Evolutionary conservation across 2,113 vertebrate species (phyloP).

Genomic region (Gymnobelideus leadbeateri): DNA sequence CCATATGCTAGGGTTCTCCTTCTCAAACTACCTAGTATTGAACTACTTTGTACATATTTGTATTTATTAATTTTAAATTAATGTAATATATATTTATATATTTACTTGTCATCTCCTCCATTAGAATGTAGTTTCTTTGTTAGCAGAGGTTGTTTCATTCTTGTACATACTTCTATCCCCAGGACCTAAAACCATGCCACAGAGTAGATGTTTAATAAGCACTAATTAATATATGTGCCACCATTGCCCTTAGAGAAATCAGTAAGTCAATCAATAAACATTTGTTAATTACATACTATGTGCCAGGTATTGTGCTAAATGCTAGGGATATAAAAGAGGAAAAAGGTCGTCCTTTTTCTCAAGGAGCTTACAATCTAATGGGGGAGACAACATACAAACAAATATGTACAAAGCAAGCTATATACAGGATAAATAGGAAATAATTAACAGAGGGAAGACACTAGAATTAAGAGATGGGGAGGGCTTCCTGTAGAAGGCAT

Average conservation of each 20-base stretch:
- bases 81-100: not conserved
- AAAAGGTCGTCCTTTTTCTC: not conserved
- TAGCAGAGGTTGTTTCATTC: not conserved
- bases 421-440: not conserved
- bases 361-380: not conserved
- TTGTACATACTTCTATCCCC: not conserved
- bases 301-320: not conserved
- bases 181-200: not conserved
- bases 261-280: not conserved
- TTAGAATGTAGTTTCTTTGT: not conserved
- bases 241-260: not conserved
- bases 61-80: not conserved
- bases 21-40: not conserved
- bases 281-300: not conserved
- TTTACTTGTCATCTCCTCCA: not conserved
- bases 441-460: not conserved
- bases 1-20: not conserved
- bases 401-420: not conserved
- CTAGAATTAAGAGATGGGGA: not conserved
- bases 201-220: not conserved
- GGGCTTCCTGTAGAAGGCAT: not conserved
- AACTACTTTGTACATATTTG: not conserved
- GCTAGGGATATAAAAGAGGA: not conserved
- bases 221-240: not conserved
- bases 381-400: not conserved